phyloP scores from a whole-genome alignment of 1,140 invertebrate genomes.

The Grapholita molesta region DNA sequence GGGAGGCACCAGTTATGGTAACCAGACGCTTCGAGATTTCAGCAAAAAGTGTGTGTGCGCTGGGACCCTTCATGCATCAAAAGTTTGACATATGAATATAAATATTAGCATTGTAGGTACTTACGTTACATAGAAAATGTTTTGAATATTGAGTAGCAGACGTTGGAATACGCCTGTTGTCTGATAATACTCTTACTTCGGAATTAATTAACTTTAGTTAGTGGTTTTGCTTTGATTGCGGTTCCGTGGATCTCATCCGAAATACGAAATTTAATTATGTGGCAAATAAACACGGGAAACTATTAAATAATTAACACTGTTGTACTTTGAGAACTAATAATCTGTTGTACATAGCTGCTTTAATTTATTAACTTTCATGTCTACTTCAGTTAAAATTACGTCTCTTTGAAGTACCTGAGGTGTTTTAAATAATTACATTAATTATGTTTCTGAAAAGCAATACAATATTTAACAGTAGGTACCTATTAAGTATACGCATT shows the following conservation, averaged over 20 bases:
- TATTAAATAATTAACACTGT: background rate
- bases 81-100: too few species aligned
- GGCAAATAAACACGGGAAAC: constrained; percentile 12
- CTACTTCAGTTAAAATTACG: background rate
- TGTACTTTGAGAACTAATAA: background rate
- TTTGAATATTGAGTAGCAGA: background rate
- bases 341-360: background rate
- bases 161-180: background rate
- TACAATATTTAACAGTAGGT: too few species aligned
- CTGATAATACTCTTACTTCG: constrained; percentile 3
- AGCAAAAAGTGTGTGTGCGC: too few species aligned
- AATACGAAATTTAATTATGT: constrained; percentile 9
- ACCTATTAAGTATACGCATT: too few species aligned
- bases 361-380: background rate
- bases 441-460: too few species aligned
- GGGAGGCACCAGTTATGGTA: too few species aligned
- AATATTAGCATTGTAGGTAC: too few species aligned
- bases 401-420: background rate
- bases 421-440: background rate
- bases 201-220: constrained; percentile 15
- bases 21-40: too few species aligned
- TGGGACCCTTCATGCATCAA: too few species aligned
- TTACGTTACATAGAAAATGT: background rate
- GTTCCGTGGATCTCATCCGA: constrained; percentile 1
- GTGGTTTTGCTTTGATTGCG: constrained; percentile 15